Percentiles rank a stretch among this genome's conserved stretches.
Conservation (phyloP, 2,888 invertebrate species). For the Troides aeacus region DNA sequence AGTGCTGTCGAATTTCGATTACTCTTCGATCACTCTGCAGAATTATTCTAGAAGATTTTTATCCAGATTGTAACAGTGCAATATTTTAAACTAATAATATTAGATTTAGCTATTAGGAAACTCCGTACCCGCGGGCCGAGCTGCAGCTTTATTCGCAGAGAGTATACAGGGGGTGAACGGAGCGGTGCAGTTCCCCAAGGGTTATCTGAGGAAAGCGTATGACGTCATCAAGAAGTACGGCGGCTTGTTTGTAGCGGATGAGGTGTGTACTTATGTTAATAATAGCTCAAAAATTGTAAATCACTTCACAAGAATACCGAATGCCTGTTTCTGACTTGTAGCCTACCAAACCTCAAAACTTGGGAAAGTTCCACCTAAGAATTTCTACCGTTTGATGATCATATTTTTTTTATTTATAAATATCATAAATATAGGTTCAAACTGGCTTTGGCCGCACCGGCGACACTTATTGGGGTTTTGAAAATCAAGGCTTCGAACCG, state of each 20-base stretch:
- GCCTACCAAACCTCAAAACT: no score
- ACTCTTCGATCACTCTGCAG: no score
- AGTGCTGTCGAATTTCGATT: no score
- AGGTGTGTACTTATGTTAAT: constrained; percentile 73
- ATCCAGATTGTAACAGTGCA: no score
- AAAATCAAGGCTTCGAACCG: constrained; percentile 90
- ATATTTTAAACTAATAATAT: neutral
- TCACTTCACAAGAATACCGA: neutral
- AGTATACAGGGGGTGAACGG: constrained; percentile 98
- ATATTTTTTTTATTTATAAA: neutral
- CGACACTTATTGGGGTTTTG: constrained; percentile 97
- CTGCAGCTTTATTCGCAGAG: constrained; percentile 96
- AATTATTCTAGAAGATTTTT: no score
- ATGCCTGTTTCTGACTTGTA: no score
- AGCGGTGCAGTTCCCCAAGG: constrained; percentile 93
- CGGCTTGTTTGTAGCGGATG: constrained; percentile 95
- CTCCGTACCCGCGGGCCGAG: constrained; percentile 86
- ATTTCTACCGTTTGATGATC: no score
- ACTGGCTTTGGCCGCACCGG: constrained; percentile 98
- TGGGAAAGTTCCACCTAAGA: no score
- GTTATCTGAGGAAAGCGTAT: constrained; percentile 90
- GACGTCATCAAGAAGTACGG: constrained; percentile 89
- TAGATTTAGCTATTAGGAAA: constrained; percentile 83
- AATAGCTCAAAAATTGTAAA: no score
- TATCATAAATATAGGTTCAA: constrained; percentile 86